phyloP scores from a whole-genome alignment of 1,140 invertebrate species.

The Apis dorsata region DNA sequence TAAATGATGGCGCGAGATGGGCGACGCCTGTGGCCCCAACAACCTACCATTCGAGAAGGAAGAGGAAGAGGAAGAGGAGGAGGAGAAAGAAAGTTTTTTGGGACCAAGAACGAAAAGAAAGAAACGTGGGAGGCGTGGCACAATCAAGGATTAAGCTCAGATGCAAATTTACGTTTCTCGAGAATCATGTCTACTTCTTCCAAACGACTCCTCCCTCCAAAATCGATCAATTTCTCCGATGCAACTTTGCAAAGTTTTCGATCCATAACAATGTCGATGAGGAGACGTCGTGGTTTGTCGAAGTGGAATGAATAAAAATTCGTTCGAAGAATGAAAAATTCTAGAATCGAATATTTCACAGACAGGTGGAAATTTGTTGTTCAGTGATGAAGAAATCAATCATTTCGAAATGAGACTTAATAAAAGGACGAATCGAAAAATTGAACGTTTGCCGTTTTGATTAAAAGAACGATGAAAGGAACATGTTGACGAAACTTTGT shows the following conservation, averaged over 20 bases:
- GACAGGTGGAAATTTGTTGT: too few species aligned
- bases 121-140: constrained; percentile 40
- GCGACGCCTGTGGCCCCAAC: constrained; percentile 52
- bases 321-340: too few species aligned
- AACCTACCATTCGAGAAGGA: constrained; percentile 17
- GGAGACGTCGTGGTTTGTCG: too few species aligned
- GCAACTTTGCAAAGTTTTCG: neutral
- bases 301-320: too few species aligned
- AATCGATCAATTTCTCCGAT: neutral
- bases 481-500: too few species aligned
- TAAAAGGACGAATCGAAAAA: too few species aligned
- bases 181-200: neutral
- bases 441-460: too few species aligned
- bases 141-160: constrained; percentile 40
- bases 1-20: constrained; percentile 52
- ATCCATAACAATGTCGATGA: neutral
- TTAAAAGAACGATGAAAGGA: too few species aligned
- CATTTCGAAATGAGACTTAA: too few species aligned
- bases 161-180: constrained; percentile 25
- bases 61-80: neutral
- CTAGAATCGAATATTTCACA: too few species aligned
- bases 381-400: too few species aligned
- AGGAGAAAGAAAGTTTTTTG: constrained; percentile 29
- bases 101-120: constrained; percentile 30
- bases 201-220: neutral